A percentile compares a stretch with the other conserved stretches of the same genome.
phyloP scores from a whole-genome alignment of 2,113 vertebrate genomes.

The Glareola pratincola region DNA sequence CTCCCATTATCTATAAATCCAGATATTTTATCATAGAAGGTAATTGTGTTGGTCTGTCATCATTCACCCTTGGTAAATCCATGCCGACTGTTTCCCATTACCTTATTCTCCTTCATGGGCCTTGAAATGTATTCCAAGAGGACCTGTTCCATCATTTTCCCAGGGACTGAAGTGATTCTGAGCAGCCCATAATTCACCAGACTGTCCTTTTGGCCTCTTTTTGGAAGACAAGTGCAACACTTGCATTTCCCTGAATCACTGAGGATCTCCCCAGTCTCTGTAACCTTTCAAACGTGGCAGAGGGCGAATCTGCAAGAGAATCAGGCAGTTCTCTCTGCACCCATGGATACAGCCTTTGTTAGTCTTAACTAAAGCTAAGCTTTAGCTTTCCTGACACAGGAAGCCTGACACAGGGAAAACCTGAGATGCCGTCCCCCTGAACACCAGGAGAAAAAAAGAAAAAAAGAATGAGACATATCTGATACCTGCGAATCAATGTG shows the following conservation, averaged over 20 bases:
- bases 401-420: not conserved
- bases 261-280: not conserved
- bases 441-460: not conserved
- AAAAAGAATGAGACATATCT: not conserved
- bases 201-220: not conserved
- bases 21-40: not conserved
- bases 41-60: not conserved
- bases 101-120: not conserved
- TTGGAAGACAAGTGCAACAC: not conserved
- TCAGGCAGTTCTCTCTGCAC: not conserved
- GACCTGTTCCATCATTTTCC: not conserved
- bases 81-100: not conserved
- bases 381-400: not conserved
- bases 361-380: not conserved
- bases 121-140: not conserved
- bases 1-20: not conserved
- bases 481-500: not conserved
- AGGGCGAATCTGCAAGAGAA: not conserved
- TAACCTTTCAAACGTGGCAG: not conserved
- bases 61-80: not conserved
- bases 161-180: not conserved
- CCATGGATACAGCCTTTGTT: not conserved
- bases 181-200: not conserved
- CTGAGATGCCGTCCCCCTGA: not conserved
- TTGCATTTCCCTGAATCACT: fast-evolving